These are phyloP conservation scores for Podiceps cristatus DNA, from an alignment of 2,113 vertebrate genomes.

Conservation along the genomic window DNA sequence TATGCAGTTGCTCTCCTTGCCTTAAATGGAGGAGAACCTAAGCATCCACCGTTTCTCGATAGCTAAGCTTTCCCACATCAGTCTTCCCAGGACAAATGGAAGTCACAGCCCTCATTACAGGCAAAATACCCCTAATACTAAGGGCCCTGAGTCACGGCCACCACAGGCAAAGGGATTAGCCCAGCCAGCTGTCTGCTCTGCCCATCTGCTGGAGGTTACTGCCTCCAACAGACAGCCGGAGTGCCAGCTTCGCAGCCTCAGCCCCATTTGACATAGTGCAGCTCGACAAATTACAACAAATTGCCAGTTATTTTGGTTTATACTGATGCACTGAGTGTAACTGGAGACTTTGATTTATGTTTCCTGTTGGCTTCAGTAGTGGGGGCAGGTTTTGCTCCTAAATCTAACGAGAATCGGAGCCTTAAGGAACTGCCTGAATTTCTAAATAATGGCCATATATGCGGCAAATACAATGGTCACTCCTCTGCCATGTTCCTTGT, in stretches of 20 bases:
- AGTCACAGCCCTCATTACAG: not conserved
- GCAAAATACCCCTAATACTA: too few species aligned
- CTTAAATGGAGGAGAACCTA: not conserved
- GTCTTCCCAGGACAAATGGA: not conserved
- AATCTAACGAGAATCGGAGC: not conserved
- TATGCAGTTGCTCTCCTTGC: not conserved
- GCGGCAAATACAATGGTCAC: not conserved
- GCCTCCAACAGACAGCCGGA: not conserved
- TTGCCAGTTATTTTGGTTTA: not conserved
- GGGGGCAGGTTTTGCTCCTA: not conserved
- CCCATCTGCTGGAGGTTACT: not conserved
- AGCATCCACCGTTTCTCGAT: rapidly evolving
- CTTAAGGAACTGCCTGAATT: not conserved
- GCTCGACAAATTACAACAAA: not conserved
- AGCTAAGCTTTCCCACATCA: not conserved
- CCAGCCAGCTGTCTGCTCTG: not conserved
- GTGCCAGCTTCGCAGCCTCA: not conserved
- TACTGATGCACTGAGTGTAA: rapidly evolving
- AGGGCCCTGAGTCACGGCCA: not conserved
- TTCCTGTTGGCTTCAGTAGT: not conserved
- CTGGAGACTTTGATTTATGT: not conserved
- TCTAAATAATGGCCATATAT: not conserved
- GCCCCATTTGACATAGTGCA: rapidly evolving
- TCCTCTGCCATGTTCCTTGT: not conserved
- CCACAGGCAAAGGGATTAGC: not conserved